Percentiles rank a stretch among this genome's conserved stretches.
Evolutionary conservation across 2,888 invertebrate genomes (phyloP).

Genomic region (Mesorhabditis spiculigera): DNA sequence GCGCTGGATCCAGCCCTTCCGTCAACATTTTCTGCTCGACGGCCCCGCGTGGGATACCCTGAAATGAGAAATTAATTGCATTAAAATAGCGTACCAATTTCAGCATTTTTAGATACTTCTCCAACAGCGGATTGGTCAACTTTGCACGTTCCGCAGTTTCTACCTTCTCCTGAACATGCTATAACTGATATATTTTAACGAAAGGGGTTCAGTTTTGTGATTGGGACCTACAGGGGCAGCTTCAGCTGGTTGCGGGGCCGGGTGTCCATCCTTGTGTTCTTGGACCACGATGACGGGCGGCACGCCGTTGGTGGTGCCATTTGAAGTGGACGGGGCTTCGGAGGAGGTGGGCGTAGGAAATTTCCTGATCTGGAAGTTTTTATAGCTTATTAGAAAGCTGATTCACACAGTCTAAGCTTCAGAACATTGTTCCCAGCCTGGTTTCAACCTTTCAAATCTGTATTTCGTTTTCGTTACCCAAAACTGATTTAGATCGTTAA

Average conservation of each 20-base stretch:
- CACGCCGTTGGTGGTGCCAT: no score
- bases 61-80: neutral
- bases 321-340: no score
- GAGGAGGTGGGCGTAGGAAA: neutral
- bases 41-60: neutral
- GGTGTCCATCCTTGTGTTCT: neutral
- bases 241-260: neutral
- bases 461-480: no score
- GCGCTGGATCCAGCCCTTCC: neutral
- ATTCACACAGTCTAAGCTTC: no score
- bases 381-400: no score
- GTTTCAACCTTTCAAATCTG: no score
- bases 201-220: neutral
- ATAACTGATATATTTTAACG: neutral
- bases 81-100: neutral
- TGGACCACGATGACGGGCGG: neutral
- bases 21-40: neutral
- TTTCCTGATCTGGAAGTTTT: neutral
- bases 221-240: neutral
- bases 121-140: neutral
- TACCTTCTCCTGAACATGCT: constrained; percentile 1
- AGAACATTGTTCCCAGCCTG: no score
- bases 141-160: neutral
- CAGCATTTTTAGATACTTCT: constrained; percentile 1
- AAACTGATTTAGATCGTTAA: no score